Base-by-base conservation (phyloP, 2,888 invertebrate genomes). In the Agrochola circellaris region DNA sequence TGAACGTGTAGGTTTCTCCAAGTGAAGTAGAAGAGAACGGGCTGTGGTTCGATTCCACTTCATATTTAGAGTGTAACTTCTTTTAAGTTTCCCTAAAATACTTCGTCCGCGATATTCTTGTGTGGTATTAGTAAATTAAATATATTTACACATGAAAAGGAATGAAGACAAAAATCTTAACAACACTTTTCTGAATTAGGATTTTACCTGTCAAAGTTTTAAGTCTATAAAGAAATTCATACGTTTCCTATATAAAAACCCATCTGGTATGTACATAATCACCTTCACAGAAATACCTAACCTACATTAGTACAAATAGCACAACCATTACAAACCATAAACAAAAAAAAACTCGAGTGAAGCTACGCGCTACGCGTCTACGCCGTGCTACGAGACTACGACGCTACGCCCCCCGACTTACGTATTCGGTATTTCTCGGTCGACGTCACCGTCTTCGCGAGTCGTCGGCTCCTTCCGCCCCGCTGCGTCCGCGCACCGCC, bases 391-490 rank as follows among this genome's bases (percentile, higher is more conserved):
- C 83, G 79, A 48, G 42, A 86, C 74, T 74, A 62, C 75, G 75
- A 42, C 48, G 84, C 85, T 88, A 85, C 88, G 88, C 86, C 79
- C 86, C 78, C 87, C 86, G 87, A 85, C 88, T 88, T 91, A 90
- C 89, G 91, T 90, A 91, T 92, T 93, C 89, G 91, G 91, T 88
- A 93, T 94, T 94, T 91, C 88, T 91, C 92, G 91, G 91, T 92
- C 89, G 92, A 90, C 87, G 79, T 85, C 82, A 84, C 86, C 81
- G 89, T 87, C 88, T 90, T 89, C 89, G 84, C 91, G 91, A 92
- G 90, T 91, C 90, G 90, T 86, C 89, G 90, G 83, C 84, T 89
- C 82, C 60, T 84, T 85, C 91, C 92, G 94, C 91, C 81, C 84
- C 90, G 87, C 48, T 87, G 90, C 89, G 89, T 89, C 86, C 90